phyloP scores from a whole-genome alignment of 2,888 invertebrate genomes.

The Nowickia ferox region DNA sequence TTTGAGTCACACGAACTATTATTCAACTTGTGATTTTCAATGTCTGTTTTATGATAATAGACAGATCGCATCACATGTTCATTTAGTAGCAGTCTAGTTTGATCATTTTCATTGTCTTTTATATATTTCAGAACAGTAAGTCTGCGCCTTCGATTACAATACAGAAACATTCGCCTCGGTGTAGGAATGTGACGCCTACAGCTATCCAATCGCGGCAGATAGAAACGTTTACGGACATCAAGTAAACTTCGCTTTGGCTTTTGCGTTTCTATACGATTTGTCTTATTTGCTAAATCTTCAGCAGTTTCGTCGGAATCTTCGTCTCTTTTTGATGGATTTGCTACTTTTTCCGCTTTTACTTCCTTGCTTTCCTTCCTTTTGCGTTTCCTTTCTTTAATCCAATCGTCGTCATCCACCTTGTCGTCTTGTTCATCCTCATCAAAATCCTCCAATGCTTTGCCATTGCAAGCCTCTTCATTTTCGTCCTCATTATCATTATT shows the following conservation, averaged over 20 bases:
- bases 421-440: constrained; percentile 19
- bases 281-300: background rate
- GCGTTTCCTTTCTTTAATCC: constrained; percentile 33
- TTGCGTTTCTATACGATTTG: constrained; percentile 20
- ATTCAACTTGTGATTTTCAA: constrained; percentile 32
- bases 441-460: background rate
- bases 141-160: constrained; percentile 76
- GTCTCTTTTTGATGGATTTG: background rate
- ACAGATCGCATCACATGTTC: constrained; percentile 77
- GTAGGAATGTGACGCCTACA: constrained; percentile 78
- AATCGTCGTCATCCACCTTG: constrained; percentile 36
- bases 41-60: constrained; percentile 76
- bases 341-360: background rate
- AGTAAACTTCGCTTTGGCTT: constrained; percentile 54
- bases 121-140: constrained; percentile 69
- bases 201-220: constrained; percentile 40
- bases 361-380: constrained; percentile 12
- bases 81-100: constrained; percentile 74
- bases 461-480: constrained; percentile 3
- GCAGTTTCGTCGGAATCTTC: constrained; percentile 17
- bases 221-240: constrained; percentile 68
- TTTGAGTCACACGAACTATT: background rate
- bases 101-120: constrained; percentile 74
- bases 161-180: constrained; percentile 74
- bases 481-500: constrained; percentile 38